Evolutionary conservation across 2,797 vertebrate genomes (phyloP).

Genomic region (Pseudopleuronectes americanus): DNA sequence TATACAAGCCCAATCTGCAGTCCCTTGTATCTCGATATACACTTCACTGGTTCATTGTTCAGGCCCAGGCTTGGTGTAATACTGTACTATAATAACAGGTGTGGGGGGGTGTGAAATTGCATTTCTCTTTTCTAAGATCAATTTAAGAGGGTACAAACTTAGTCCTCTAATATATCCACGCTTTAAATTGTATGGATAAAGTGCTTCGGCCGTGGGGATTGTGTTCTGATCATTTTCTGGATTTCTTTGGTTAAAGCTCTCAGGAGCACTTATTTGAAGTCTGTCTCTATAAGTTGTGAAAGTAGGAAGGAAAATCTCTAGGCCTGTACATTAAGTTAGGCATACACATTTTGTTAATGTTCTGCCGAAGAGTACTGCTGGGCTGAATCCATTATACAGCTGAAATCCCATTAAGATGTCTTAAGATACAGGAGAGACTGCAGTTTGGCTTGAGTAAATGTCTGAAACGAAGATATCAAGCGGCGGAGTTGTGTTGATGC

Average conservation of each 20-base stretch:
- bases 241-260: constrained; percentile 28
- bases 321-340: constrained; percentile 56
- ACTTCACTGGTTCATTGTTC: constrained; percentile 2
- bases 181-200: constrained; percentile 24
- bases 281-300: constrained; percentile 18
- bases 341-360: constrained; percentile 46
- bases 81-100: constrained; percentile 10
- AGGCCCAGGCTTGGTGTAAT: neutral
- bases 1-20: constrained; percentile 29
- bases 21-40: constrained; percentile 22
- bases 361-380: constrained; percentile 51
- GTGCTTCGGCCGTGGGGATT: neutral
- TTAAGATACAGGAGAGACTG: constrained; percentile 68
- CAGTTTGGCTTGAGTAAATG: constrained; percentile 58
- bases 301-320: constrained; percentile 1
- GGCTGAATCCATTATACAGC: constrained; percentile 66
- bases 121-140: constrained; percentile 39
- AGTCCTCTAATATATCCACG: neutral
- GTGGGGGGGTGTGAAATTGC: constrained; percentile 7
- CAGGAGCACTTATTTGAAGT: constrained; percentile 33
- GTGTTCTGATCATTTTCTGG: constrained; percentile 18
- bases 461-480: constrained; percentile 59
- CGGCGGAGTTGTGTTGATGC: constrained; percentile 55
- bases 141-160: constrained; percentile 14
- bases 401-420: constrained; percentile 74